Evolutionary conservation across 2,888 invertebrate species (phyloP), one percentile per base, ranked within the genome.

Genomic region (Smittia sp.): DNA sequence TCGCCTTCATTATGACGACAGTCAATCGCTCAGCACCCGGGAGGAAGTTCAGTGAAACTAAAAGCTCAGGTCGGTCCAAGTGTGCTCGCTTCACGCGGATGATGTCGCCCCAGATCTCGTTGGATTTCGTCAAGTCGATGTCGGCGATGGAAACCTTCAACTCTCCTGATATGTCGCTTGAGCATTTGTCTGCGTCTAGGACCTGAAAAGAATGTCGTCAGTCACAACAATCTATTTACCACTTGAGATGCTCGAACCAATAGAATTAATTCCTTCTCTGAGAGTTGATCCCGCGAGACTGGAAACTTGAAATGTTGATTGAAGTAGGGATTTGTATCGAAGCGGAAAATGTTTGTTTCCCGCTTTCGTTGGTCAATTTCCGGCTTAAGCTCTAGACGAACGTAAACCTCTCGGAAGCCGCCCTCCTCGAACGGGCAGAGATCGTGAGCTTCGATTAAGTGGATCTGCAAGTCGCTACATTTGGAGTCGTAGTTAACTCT

Each of bases 291-390:
- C 77, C 92, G 91, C 13, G 94, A 92, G 7, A 95, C 91, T 0
- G 95, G 94, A 80, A 95, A 95, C 83, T 94, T 95, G 84, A 95
- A 95, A 80, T 92, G 91, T 80, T 95, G 93, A 84, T 95, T 92
- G 81, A 94, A 95, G 82, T 90, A 90, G 0, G 94, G 94, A 82
- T 93, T 93, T 7, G 90, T 87, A 77, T 93, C 91, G 80, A 92
- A 92, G 75, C 92, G 86, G 79, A 92, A 91, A 65, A 94, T 92
- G 13, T 89, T 88, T 0, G 94, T 94, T 81, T 95, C 93, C 2
- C 95, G 87, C 76, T 92, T 92, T 65, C 93, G 87, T 54, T 88
- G 87, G 81, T 95, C 95, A 15, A 95, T 92, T 79, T 91, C 91
- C 0, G 95, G 94, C n/a, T 88, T 84, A 15, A 95, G 83, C 54